Evolutionary conservation across 2,797 vertebrate species (phyloP).

Genomic region (Naso thynnoides): DNA sequence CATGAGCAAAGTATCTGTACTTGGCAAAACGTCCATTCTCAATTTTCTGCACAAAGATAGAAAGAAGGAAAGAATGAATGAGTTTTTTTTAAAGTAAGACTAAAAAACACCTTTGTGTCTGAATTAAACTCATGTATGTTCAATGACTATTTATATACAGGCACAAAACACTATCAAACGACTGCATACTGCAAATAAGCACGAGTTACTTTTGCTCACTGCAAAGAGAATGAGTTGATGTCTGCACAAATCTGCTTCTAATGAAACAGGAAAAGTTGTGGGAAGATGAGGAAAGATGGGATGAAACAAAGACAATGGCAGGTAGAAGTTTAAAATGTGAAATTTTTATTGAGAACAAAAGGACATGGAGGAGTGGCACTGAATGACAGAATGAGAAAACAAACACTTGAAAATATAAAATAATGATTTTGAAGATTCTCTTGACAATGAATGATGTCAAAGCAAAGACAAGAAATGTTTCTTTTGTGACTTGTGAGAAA

Average conservation of each 20-base stretch:
- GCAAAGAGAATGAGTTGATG: constrained; percentile 2
- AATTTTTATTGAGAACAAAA: constrained; percentile 73
- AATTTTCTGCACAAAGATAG: constrained; percentile 88
- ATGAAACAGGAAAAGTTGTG: constrained; percentile 13
- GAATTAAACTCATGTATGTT: too few relatives aligned
- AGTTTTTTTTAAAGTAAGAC: not conserved
- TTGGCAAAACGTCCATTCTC: constrained; percentile 98
- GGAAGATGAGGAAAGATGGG: constrained; percentile 8
- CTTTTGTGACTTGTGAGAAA: not conserved
- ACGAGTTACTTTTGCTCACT: not conserved
- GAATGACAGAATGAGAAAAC: constrained; percentile 46
- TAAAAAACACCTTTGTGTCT: not conserved
- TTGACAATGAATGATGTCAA: not conserved
- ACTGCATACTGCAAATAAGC: not conserved
- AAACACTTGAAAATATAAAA: not conserved
- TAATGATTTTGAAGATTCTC: not conserved
- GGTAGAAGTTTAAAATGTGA: constrained; percentile 37
- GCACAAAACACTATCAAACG: constrained; percentile 1
- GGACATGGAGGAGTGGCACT: constrained; percentile 23
- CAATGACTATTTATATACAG: not conserved
- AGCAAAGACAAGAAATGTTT: constrained; percentile 9
- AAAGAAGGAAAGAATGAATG: not conserved
- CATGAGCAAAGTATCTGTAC: constrained; percentile 95
- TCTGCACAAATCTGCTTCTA: not conserved
- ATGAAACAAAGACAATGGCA: constrained; percentile 59